A percentile compares a stretch with the other conserved stretches of the same genome.
Conservation (phyloP, 2,888 invertebrate genomes). For the Drosophila birchii region DNA sequence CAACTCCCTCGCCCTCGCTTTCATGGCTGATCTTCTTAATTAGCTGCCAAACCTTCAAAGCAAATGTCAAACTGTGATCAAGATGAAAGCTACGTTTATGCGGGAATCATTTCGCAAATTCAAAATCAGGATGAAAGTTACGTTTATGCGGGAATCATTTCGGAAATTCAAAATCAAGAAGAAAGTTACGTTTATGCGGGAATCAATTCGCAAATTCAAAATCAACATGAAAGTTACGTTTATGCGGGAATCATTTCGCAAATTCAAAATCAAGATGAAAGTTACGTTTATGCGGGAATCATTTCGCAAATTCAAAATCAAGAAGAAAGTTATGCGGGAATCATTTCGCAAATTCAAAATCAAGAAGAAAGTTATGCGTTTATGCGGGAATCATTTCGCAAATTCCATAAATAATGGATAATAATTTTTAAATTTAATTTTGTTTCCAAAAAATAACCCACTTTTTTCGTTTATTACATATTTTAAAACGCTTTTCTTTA, state of each 20-base stretch:
- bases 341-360: too few relatives aligned
- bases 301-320: too few relatives aligned
- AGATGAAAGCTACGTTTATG: background rate
- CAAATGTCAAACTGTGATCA: constrained; percentile 6
- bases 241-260: background rate
- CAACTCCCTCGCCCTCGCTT: background rate
- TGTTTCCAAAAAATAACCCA: background rate
- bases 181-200: background rate
- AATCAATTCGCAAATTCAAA: too few relatives aligned
- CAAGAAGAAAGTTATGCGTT: background rate
- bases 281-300: background rate
- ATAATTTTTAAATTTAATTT: background rate
- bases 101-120: background rate
- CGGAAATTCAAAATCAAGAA: too few relatives aligned
- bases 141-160: background rate
- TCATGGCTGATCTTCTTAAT: constrained; percentile 29
- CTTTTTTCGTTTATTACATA: background rate
- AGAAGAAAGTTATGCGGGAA: background rate
- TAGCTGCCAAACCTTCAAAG: constrained; percentile 7
- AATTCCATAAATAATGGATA: background rate
- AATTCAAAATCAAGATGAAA: background rate
- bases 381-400: background rate
- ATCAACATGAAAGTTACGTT: background rate
- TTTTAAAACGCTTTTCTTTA: too few relatives aligned
- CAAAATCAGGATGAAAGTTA: background rate